Conservation (phyloP, 2,797 vertebrate genomes). For the Coranthus polyacanthus region DNA sequence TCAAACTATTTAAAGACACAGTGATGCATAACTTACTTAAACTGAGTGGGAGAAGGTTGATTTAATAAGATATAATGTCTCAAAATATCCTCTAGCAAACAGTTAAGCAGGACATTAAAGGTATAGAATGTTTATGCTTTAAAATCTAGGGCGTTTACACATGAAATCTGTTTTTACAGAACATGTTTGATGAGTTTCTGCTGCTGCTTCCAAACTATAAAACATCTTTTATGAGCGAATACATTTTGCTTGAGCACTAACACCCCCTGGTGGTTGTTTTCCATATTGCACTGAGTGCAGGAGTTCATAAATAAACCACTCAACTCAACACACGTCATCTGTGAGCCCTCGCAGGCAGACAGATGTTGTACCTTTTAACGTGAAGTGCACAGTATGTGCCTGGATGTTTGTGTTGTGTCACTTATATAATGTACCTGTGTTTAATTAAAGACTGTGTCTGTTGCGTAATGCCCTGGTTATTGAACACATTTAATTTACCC, state of each 20-base stretch:
- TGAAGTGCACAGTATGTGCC: conserved; percentile 4
- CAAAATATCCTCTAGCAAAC: too few relatives aligned
- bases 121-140: too few relatives aligned
- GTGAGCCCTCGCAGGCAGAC: conserved; percentile 32
- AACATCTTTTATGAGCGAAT: background rate
- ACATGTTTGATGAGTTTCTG: background rate
- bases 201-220: background rate
- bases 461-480: conserved; percentile 72
- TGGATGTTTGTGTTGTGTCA: conserved; percentile 24
- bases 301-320: background rate
- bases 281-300: background rate
- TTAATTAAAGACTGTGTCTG: conserved; percentile 65
- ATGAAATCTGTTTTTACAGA: too few relatives aligned
- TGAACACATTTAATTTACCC: conserved; percentile 68
- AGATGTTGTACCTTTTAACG: conserved; percentile 52
- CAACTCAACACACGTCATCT: background rate
- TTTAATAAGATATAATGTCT: too few relatives aligned
- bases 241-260: too few relatives aligned
- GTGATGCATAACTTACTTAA: too few relatives aligned
- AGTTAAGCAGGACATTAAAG: too few relatives aligned
- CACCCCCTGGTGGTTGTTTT: conserved; percentile 40
- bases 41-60: too few relatives aligned
- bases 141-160: too few relatives aligned
- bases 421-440: conserved; percentile 64
- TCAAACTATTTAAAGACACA: too few relatives aligned